Conservation (phyloP, 2,113 vertebrate species). For the Apus apus region DNA sequence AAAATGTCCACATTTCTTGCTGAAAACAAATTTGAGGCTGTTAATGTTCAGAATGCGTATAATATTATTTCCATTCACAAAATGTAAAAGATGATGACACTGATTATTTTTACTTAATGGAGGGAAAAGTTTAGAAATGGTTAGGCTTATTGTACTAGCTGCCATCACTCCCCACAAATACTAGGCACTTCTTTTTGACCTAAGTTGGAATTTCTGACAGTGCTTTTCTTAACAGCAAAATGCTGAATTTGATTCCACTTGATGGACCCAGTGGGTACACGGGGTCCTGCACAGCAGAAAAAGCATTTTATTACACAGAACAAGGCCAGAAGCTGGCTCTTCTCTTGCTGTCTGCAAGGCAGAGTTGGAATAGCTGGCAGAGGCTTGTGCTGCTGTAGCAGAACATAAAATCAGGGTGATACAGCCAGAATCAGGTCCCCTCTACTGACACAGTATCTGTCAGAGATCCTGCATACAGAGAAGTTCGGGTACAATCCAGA, state of each 20-base stretch:
- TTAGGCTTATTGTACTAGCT: background rate
- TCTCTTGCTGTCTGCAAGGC: background rate
- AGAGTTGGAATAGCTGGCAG: background rate
- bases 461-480: background rate
- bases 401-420: background rate
- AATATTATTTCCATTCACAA: conserved; percentile 18
- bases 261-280: background rate
- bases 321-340: background rate
- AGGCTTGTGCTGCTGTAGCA: background rate
- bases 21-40: background rate
- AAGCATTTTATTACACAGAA: background rate
- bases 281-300: background rate
- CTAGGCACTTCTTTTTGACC: background rate
- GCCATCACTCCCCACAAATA: background rate
- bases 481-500: background rate
- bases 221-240: background rate
- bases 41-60: background rate
- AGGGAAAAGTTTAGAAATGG: background rate
- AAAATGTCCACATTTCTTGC: background rate
- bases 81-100: background rate
- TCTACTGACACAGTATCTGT: background rate
- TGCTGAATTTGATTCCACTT: background rate
- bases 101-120: conserved; percentile 36
- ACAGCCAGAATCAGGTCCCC: background rate
- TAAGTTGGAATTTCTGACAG: background rate